Conservation (phyloP, 2,797 vertebrate species). For the Tadarida brasiliensis region DNA sequence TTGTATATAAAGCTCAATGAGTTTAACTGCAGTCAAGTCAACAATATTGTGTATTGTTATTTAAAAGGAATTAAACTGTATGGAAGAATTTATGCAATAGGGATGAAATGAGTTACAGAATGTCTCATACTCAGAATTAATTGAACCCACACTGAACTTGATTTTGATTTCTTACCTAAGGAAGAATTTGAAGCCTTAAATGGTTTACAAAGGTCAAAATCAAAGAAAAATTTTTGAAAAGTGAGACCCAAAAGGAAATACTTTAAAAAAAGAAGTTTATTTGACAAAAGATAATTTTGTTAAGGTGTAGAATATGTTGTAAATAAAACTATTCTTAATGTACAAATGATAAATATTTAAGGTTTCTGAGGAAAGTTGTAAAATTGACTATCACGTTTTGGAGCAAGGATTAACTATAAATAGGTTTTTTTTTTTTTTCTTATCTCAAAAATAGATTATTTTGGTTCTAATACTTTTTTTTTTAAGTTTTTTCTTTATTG, state of each 20-base stretch:
- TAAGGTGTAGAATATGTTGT: neutral
- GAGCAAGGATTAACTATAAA: neutral
- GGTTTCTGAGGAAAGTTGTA: neutral
- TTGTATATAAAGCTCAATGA: neutral
- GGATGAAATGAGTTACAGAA: neutral
- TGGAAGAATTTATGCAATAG: neutral
- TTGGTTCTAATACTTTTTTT: neutral
- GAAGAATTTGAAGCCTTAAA: neutral
- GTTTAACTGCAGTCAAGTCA: neutral
- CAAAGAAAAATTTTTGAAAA: neutral
- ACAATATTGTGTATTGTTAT: neutral
- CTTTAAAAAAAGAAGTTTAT: neutral
- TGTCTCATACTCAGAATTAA: neutral
- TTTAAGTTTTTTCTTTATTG: too few relatives aligned
- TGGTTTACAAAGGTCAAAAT: neutral
- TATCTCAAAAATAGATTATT: neutral
- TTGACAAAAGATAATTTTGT: neutral
- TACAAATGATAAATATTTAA: neutral
- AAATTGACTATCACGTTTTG: neutral
- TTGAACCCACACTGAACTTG: neutral
- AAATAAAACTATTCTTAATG: neutral
- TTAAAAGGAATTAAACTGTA: neutral
- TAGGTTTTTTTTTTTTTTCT: neutral
- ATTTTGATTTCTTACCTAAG: conserved; percentile 22
- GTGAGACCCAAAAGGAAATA: neutral